Base-by-base conservation (phyloP, 1,140 invertebrate species). In the Drosophila pachea region DNA sequence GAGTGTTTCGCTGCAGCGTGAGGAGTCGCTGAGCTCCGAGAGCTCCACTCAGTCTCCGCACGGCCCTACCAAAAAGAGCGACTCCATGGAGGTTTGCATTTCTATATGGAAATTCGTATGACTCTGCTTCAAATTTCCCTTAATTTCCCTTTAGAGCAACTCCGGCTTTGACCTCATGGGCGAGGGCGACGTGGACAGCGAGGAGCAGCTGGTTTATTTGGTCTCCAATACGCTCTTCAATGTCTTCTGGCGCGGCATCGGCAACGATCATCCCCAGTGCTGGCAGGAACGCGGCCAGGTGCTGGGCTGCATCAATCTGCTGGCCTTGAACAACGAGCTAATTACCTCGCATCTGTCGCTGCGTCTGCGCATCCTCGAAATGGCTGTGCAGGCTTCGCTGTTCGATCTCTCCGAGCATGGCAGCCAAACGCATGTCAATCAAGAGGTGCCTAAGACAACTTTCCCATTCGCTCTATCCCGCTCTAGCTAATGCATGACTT, bases 241-340 rank as follows among this genome's bases (percentile, higher is more conserved):
- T 7, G 88, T 93, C 1, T 91, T 93, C 77, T 94, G 93, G 93
- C 90, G 92, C 68, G 93, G 93, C 22, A 89, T 93, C 16, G 90
- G 92, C 53, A 91, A 92, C 40, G 91, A 91, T 56, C 90, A 90
- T 78, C 90, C 90, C 53, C 89, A 91, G 14, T 90, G 91, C 38
- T 94, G 93, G 93, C 92, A 91, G 89, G 92, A 93, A 71, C 89
- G 93, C 54, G 92, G 92, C 40, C 91, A 93, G 70, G 92, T 94
- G 0, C 90, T 93, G 74, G 91, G 92, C 11, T 92, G 91, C 68
- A 91, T 94, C 11, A 92, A 93, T 87, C 81, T 92, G n/a, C 75
- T 93, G 16, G 91, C 90, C 8, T 84, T 93, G 33, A 92, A 91
- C 58, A 92, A 93, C 78, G 90, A 91, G 61, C 76, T 94, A n/a